Evolutionary conservation across 2,797 vertebrate species (phyloP).

Genomic region (Oophaga sylvatica): DNA sequence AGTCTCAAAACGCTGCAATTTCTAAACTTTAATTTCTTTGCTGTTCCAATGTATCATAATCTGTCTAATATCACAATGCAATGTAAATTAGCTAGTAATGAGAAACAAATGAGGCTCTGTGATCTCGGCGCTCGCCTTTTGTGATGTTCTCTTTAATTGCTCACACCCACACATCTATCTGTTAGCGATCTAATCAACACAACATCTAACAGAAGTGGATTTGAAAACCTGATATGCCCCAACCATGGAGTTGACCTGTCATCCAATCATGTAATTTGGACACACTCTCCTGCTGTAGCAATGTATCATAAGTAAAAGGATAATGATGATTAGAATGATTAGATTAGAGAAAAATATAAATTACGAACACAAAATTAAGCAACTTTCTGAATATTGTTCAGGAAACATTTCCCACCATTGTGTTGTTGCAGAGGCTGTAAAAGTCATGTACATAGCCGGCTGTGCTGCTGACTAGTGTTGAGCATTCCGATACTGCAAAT

Average conservation of each 20-base stretch:
- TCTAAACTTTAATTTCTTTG: conserved; percentile 20
- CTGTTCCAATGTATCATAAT: conserved; percentile 44
- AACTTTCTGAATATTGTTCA: no score
- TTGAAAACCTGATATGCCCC: conserved; percentile 3
- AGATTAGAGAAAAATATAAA: not conserved
- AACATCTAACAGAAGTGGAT: conserved; percentile 8
- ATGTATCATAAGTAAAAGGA: not conserved
- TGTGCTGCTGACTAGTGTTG: no score
- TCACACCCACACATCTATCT: conserved; percentile 34
- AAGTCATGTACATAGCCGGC: no score
- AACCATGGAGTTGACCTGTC: not conserved
- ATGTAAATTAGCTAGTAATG: conserved; percentile 49
- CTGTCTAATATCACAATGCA: conserved; percentile 26
- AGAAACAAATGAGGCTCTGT: conserved; percentile 24
- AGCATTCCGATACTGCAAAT: no score
- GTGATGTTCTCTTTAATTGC: conserved; percentile 43
- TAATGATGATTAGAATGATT: not conserved
- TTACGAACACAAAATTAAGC: not conserved
- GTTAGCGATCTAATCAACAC: conserved; percentile 16
- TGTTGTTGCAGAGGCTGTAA: no score
- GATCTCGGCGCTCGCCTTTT: conserved; percentile 28
- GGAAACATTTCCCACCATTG: no score
- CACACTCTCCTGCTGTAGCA: not conserved
- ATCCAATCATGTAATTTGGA: not conserved
- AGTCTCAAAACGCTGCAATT: not conserved